Evolutionary conservation across 2,888 invertebrate species (phyloP).

Genomic region (Venustoraphidia nigricollis): DNA sequence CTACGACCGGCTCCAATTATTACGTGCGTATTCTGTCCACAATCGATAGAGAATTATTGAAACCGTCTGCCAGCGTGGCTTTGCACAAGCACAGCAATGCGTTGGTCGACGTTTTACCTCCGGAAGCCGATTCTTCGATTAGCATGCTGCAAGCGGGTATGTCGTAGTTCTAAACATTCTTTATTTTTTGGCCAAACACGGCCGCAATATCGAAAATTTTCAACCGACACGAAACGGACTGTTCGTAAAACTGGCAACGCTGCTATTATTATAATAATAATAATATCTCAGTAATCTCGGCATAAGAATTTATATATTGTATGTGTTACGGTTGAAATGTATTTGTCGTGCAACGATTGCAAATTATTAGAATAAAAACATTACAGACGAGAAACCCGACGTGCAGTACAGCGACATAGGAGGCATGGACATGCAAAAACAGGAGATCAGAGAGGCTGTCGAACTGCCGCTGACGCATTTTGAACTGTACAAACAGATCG

Average conservation of each 20-base stretch:
- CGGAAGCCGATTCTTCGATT: slow-evolving; percentile 97
- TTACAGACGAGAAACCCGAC: slow-evolving; percentile 89
- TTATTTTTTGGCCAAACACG: no score
- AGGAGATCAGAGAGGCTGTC: slow-evolving; percentile 97
- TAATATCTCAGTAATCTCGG: no score
- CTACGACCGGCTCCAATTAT: slow-evolving; percentile 98
- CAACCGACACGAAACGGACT: no score
- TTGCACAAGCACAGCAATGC: slow-evolving; percentile 99
- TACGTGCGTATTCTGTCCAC: slow-evolving; percentile 97
- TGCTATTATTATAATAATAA: no score
- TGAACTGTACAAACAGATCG: slow-evolving; percentile 95
- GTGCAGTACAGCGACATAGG: slow-evolving; percentile 96
- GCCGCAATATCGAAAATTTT: not conserved
- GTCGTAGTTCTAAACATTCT: slow-evolving; percentile 4
- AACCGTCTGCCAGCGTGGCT: slow-evolving; percentile 96
- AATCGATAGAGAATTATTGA: slow-evolving; percentile 90
- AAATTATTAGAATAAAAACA: not conserved
- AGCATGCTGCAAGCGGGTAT: slow-evolving; percentile 90
- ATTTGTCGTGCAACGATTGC: not conserved
- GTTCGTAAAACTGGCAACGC: no score
- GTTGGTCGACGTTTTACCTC: slow-evolving; percentile 96
- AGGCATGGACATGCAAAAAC: slow-evolving; percentile 99
- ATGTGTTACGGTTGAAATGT: no score
- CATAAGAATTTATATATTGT: no score
- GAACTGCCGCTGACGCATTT: slow-evolving; percentile 96